Evolutionary conservation across 2,797 vertebrate genomes (phyloP), one percentile per base, ranked within the genome.

Genomic region (Coreius guichenoti): DNA sequence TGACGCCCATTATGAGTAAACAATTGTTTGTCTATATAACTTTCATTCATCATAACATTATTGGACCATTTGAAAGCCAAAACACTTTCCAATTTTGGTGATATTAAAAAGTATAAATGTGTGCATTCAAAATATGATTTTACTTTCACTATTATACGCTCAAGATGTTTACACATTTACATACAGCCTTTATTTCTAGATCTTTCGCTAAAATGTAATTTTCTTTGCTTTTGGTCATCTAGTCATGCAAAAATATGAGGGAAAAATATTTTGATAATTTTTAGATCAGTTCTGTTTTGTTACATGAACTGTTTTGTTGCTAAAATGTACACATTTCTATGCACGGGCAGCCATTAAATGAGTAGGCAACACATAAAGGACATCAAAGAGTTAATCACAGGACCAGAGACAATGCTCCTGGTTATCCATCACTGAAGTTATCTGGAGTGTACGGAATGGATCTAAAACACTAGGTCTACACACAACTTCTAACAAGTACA

Each of bases 91-190:
- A 21, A 65, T 56, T 63, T 61, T 65, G 6, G 31, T 77, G 19
- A 87, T 78, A 79, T 75, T 17, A 82, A 39, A 67, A 33, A 73
- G 76, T 75, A 79, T 45, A 70, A 67, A 84, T 47, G 43, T 58
- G 45, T 82, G 77, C 77, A 81, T 78, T 81, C n/a, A 83, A 87
- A 81, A 86, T 79, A 86, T 31, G 49, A 51, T 14, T 31, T 75
- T 61, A 43, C 19, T 58, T 43, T 56, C 67, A 81, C 67, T 31
- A 81, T 72, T 33, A 33, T 6, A 8, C 1, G 14, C 31, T 16
- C 13, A 12, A 2, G 33, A 31, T 4, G 26, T 47, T 47, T 45
- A 73, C 12, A 73, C 58, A 73, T 61, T 3, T 45, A 61, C 68
- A 58, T 23, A 43, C 2, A 21, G 36, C 36, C 51, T 13, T 14